Conservation (phyloP, 2,113 vertebrate genomes). For the Elephas maximus region DNA sequence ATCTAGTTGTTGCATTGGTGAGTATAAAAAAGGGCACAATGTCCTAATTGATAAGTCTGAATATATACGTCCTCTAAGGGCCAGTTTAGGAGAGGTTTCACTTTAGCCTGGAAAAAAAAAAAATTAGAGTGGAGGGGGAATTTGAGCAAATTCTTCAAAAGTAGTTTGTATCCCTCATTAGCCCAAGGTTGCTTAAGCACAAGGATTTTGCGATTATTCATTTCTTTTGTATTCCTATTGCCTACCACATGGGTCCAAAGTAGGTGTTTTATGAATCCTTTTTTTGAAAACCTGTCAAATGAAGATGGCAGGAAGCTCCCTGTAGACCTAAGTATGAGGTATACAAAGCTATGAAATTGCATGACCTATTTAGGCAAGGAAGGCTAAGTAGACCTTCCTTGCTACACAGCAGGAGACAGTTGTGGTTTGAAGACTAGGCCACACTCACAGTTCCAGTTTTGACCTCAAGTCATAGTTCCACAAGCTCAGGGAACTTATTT, state of each 20-base stretch:
- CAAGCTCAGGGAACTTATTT: neutral
- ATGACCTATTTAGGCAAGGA: neutral
- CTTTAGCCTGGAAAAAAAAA: neutral
- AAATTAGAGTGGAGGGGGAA: neutral
- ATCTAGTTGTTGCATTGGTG: neutral
- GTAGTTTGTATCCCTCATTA: neutral
- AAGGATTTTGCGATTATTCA: neutral
- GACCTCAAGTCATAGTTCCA: neutral
- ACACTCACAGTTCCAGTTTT: neutral
- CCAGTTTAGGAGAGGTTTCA: neutral
- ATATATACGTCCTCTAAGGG: neutral
- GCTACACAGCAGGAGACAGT: neutral
- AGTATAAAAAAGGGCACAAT: neutral
- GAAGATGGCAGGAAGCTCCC: neutral
- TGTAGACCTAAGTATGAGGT: neutral
- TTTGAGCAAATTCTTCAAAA: neutral
- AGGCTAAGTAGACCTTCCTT: neutral
- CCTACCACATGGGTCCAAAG: neutral
- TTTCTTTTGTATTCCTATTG: neutral
- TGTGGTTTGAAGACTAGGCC: neutral
- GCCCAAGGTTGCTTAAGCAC: neutral
- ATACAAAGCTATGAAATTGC: neutral
- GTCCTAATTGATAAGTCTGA: neutral
- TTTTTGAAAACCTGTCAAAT: neutral
- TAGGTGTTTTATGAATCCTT: neutral